Evolutionary conservation across 2,797 vertebrate species (phyloP).

Genomic region (Emys orbicularis): DNA sequence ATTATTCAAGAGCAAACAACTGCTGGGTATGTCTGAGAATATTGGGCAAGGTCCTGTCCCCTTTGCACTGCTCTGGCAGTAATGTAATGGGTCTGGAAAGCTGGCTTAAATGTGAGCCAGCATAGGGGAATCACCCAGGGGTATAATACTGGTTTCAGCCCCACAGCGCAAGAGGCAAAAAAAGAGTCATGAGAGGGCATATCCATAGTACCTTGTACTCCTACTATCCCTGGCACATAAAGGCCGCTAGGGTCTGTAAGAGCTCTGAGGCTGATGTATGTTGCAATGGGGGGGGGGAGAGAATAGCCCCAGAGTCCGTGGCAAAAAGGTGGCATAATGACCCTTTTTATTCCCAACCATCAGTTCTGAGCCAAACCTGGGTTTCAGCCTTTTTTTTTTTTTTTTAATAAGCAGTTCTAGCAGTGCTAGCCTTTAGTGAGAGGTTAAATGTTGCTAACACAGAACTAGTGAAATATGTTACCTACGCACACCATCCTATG

Average conservation of each 20-base stretch:
- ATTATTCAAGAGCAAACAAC: background rate
- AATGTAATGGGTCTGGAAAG: background rate
- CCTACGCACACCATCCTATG: background rate
- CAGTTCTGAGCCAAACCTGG: background rate
- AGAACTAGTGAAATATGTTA: background rate
- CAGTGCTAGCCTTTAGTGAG: background rate
- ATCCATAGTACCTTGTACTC: background rate
- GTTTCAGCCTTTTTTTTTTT: background rate
- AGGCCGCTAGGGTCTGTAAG: background rate
- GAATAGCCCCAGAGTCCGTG: background rate
- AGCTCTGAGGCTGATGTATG: background rate
- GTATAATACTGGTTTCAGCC: background rate
- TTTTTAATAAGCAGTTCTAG: background rate
- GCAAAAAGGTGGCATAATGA: background rate
- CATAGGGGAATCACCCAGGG: background rate
- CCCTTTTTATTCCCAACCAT: background rate
- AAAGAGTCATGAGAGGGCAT: background rate
- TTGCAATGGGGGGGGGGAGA: fast-evolving
- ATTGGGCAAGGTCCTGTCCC: background rate
- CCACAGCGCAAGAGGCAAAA: background rate
- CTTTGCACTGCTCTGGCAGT: background rate
- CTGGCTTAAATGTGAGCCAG: background rate
- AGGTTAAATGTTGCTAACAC: background rate
- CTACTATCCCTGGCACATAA: background rate
- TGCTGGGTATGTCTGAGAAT: background rate